Conservation (phyloP, 1,140 invertebrate genomes). For the Bicyclus anynana region DNA sequence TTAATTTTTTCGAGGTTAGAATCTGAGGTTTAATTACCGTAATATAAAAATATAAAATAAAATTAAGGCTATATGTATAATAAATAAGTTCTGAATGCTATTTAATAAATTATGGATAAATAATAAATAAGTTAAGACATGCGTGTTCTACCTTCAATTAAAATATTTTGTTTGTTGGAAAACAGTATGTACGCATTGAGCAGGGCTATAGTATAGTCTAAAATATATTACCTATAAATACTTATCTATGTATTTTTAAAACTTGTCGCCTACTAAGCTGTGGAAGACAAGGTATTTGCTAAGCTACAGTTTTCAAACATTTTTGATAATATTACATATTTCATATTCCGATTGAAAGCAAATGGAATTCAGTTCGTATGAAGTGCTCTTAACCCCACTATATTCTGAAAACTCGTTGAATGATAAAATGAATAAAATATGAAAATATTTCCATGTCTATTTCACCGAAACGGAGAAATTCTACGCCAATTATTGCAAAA, state of each 20-base stretch:
- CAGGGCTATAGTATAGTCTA: too few species aligned
- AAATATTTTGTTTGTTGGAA: too few species aligned
- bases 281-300: neutral
- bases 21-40: too few species aligned
- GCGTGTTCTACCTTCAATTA: too few species aligned
- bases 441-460: neutral
- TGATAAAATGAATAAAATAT: constrained; percentile 8
- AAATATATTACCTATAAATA: too few species aligned
- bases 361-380: constrained; percentile 3
- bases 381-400: constrained; percentile 3
- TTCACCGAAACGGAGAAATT: neutral
- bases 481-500: neutral
- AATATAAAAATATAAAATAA: too few species aligned
- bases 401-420: constrained; percentile 10
- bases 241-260: neutral
- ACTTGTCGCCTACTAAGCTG: neutral
- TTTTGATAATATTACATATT: neutral
- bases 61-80: too few species aligned
- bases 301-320: neutral
- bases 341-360: constrained; percentile 5
- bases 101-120: too few species aligned
- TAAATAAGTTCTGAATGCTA: too few species aligned
- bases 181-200: too few species aligned
- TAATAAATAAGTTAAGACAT: too few species aligned
- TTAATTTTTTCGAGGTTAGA: too few species aligned